Conservation (phyloP, 1,140 invertebrate genomes). For the Trichogramma pretiosum region DNA sequence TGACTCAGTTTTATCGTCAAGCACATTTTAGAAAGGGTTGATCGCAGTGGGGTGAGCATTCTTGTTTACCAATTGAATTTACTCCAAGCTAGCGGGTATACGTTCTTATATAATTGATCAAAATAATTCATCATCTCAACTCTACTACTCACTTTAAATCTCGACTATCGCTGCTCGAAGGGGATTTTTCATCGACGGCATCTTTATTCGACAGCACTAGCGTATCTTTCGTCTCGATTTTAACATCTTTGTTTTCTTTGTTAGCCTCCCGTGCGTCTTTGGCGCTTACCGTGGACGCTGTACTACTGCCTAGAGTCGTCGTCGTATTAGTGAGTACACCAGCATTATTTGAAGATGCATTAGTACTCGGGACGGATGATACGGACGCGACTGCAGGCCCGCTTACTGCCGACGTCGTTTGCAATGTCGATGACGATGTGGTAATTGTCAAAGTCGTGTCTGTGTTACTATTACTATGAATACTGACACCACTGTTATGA, state of each 20-base stretch:
- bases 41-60: too few species aligned
- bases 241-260: slow-evolving; percentile 38
- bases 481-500: neutral
- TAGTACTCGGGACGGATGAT: slow-evolving; percentile 31
- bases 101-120: too few species aligned
- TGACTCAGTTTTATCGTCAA: too few species aligned
- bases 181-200: too few species aligned
- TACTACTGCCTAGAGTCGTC: slow-evolving; percentile 22
- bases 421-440: slow-evolving; percentile 25
- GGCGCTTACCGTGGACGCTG: slow-evolving; percentile 21
- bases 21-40: too few species aligned
- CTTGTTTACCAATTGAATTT: too few species aligned
- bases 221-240: slow-evolving; percentile 31
- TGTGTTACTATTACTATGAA: neutral
- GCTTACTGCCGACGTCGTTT: slow-evolving; percentile 20
- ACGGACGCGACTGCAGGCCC: slow-evolving; percentile 21
- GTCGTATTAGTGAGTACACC: slow-evolving; percentile 31
- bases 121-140: too few species aligned
- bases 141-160: too few species aligned
- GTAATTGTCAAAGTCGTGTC: slow-evolving; percentile 24
- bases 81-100: too few species aligned
- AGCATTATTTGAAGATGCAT: slow-evolving; percentile 30
- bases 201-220: too few species aligned
- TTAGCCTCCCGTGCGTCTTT: slow-evolving; percentile 38
- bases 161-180: too few species aligned